phyloP scores from a whole-genome alignment of 2,113 vertebrate genomes.

The Xiphorhynchus elegans region DNA sequence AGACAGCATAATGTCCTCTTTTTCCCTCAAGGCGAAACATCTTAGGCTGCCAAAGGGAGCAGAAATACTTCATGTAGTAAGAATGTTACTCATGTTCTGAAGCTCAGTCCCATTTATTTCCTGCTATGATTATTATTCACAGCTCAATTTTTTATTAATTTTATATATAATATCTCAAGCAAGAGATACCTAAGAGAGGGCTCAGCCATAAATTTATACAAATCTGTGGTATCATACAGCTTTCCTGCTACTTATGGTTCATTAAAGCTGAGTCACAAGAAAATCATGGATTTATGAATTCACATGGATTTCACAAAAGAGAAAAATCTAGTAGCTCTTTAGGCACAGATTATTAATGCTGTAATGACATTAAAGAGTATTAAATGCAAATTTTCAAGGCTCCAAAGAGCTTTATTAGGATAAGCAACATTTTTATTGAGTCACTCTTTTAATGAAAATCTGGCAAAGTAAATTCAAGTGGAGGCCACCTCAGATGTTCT shows the following conservation, averaged over 20 bases:
- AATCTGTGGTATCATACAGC: background rate
- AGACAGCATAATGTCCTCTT: background rate
- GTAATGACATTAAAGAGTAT: constrained; percentile 72
- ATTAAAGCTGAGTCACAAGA: constrained; percentile 28
- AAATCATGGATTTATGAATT: constrained; percentile 43
- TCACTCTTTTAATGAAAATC: constrained; percentile 72
- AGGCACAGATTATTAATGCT: constrained; percentile 75
- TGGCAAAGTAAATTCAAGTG: constrained; percentile 62
- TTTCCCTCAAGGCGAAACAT: background rate
- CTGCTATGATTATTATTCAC: background rate
- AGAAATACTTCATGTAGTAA: background rate
- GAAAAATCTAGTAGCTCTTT: constrained; percentile 64
- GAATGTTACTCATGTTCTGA: background rate
- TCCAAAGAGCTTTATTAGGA: constrained; percentile 68
- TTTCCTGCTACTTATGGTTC: constrained; percentile 21
- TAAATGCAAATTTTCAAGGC: constrained; percentile 75
- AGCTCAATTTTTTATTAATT: background rate
- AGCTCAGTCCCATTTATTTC: background rate
- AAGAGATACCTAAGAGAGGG: background rate
- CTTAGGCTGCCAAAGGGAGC: background rate
- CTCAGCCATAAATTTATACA: background rate
- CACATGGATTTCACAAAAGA: constrained; percentile 65
- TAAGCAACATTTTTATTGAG: constrained; percentile 73
- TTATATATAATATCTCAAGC: background rate
- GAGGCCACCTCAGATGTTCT: constrained; percentile 65